phyloP scores from a whole-genome alignment of 2,113 vertebrate genomes.

The Hyaena hyaena region DNA sequence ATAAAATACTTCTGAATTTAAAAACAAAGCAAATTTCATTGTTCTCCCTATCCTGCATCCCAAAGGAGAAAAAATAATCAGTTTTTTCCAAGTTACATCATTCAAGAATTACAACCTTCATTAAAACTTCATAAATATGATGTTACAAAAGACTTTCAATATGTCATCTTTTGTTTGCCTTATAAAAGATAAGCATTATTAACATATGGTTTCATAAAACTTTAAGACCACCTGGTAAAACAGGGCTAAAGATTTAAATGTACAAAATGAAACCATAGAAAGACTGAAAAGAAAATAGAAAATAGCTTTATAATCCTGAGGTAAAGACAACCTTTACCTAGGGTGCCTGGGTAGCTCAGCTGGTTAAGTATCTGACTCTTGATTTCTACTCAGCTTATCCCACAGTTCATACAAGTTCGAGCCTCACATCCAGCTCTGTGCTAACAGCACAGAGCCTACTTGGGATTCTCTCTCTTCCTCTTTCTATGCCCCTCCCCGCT shows the following conservation, averaged over 20 bases:
- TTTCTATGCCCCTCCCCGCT: too few species aligned
- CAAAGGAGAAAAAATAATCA: neutral
- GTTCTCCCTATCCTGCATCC: neutral
- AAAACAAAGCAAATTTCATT: neutral
- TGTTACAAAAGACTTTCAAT: neutral
- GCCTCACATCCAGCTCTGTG: too few species aligned
- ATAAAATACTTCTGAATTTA: neutral
- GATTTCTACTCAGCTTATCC: too few species aligned
- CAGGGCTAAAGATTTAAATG: neutral
- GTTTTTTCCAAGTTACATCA: conserved; percentile 23
- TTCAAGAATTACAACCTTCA: neutral
- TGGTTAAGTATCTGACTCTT: too few species aligned
- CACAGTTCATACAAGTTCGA: too few species aligned
- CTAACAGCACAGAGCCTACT: too few species aligned
- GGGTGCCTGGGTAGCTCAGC: too few species aligned
- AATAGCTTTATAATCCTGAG: neutral
- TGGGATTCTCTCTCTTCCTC: too few species aligned
- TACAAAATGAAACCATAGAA: neutral
- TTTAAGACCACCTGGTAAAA: neutral
- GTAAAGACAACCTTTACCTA: neutral
- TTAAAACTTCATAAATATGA: neutral
- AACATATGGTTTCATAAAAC: neutral
- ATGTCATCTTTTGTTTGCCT: neutral
- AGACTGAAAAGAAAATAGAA: neutral
- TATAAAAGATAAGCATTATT: neutral